Conservation (phyloP, 2,888 invertebrate genomes). For the Meta bourneti region DNA sequence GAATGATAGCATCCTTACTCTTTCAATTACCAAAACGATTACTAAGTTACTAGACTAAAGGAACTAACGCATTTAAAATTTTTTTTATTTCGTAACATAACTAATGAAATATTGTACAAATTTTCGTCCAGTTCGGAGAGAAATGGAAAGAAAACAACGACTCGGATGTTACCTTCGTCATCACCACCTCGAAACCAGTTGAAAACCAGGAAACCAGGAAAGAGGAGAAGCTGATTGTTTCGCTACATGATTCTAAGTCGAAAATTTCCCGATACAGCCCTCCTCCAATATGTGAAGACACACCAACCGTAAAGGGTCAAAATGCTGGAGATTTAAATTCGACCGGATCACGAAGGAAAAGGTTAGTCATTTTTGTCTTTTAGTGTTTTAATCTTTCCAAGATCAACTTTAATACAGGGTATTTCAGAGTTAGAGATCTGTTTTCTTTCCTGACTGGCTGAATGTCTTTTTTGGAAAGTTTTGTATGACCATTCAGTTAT, state of each 20-base stretch:
- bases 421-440: too few species aligned
- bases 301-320: background rate
- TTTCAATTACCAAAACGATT: too few species aligned
- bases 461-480: too few species aligned
- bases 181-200: conserved; percentile 51
- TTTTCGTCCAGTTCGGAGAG: conserved; percentile 18
- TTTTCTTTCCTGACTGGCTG: too few species aligned
- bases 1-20: too few species aligned
- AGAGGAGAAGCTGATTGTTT: conserved; percentile 61
- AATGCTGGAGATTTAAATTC: conserved; percentile 4
- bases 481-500: too few species aligned
- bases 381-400: background rate
- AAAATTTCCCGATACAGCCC: conserved; percentile 40
- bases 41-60: too few species aligned
- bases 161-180: conserved; percentile 59
- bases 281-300: conserved; percentile 22
- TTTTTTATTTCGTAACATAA: background rate
- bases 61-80: background rate
- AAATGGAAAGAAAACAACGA: conserved; percentile 71
- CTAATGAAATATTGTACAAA: background rate
- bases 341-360: conserved; percentile 44
- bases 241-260: conserved; percentile 47
- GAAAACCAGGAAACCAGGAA: conserved; percentile 25
- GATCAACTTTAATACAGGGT: too few species aligned
- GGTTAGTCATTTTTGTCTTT: background rate